Conservation (phyloP, 1,140 invertebrate genomes). For the Neoseiulus cucumeris region DNA sequence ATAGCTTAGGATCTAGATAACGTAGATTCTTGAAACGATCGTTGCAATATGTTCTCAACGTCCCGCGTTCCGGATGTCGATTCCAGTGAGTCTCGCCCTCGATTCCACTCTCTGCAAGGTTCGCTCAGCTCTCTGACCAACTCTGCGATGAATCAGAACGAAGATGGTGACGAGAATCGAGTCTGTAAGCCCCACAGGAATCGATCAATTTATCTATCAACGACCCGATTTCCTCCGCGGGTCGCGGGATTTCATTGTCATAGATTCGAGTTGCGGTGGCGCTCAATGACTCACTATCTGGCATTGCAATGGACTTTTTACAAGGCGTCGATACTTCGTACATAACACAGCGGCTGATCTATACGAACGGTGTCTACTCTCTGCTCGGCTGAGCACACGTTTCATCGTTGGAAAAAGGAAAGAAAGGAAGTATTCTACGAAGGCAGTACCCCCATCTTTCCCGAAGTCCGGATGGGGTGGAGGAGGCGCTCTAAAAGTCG, state of each 20-base stretch:
- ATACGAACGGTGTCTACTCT: background rate
- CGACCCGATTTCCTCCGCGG: background rate
- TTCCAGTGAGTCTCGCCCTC: too few relatives aligned
- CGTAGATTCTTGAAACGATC: too few relatives aligned
- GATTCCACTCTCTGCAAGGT: too few relatives aligned
- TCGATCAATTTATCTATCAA: too few relatives aligned
- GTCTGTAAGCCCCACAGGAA: too few relatives aligned
- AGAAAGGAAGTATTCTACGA: background rate
- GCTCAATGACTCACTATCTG: background rate
- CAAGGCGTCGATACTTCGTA: background rate
- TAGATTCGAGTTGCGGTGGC: background rate
- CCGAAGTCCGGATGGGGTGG: background rate
- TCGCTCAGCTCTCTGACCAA: too few relatives aligned
- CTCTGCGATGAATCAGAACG: too few relatives aligned
- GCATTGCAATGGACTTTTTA: background rate
- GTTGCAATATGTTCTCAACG: too few relatives aligned
- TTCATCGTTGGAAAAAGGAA: background rate
- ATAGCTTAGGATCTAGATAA: too few relatives aligned
- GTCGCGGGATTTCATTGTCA: background rate
- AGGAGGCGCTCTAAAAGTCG: background rate
- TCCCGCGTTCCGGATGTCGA: too few relatives aligned
- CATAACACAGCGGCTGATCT: background rate
- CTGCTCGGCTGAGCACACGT: background rate
- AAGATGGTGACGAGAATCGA: too few relatives aligned
- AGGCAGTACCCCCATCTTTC: background rate